These are phyloP conservation scores for Corythaixoides concolor DNA, from an alignment of 2,113 vertebrate genomes.

Conservation along the genomic window DNA sequence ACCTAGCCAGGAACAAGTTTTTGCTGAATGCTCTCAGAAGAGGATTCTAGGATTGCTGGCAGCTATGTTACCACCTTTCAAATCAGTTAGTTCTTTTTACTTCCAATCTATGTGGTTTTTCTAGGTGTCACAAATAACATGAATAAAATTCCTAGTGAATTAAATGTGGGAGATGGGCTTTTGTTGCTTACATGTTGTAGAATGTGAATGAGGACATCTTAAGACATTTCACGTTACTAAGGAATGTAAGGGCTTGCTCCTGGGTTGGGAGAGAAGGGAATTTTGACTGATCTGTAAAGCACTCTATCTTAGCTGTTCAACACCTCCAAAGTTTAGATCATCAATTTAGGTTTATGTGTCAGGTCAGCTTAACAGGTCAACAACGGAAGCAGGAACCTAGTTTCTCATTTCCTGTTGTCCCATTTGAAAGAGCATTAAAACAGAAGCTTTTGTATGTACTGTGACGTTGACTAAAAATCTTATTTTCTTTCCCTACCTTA, in stretches of 20 bases:
- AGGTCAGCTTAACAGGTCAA: not conserved
- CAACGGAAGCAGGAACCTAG: not conserved
- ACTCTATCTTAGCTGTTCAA: not conserved
- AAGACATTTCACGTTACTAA: not conserved
- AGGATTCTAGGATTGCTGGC: conserved; percentile 93
- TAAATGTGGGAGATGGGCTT: not conserved
- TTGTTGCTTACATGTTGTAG: not conserved
- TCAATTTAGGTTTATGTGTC: not conserved
- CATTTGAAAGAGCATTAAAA: not conserved
- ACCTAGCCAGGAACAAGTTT: conserved; percentile 89
- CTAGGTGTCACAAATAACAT: not conserved
- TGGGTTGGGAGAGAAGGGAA: not conserved
- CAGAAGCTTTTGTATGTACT: not conserved
- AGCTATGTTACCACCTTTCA: conserved; percentile 92
- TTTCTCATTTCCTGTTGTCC: not conserved
- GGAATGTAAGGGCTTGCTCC: not conserved
- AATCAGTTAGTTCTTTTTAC: conserved; percentile 78
- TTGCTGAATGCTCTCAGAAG: conserved; percentile 96
- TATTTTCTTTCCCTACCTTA: not conserved
- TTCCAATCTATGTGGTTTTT: not conserved
- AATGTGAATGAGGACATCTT: not conserved
- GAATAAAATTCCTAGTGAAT: not conserved
- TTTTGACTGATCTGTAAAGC: not conserved
- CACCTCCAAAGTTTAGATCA: not conserved
- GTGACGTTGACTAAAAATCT: not conserved